phyloP scores from a whole-genome alignment of 2,888 invertebrate species.

The Melanostoma scalare region DNA sequence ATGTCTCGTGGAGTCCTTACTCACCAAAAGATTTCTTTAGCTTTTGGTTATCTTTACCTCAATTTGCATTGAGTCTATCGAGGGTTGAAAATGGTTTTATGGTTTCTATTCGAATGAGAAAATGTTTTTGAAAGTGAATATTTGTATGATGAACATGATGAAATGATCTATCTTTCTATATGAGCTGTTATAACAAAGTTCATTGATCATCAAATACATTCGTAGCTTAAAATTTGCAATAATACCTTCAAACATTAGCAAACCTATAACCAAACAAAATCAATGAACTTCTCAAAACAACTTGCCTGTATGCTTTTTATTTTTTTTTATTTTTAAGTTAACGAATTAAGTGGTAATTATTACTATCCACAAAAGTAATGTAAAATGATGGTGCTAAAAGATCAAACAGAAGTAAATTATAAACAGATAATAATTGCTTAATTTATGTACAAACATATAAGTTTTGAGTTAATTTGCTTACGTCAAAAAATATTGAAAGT shows the following conservation, averaged over 20 bases:
- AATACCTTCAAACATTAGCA: conserved; percentile 1
- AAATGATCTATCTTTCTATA: conserved; percentile 14
- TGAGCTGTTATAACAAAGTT: conserved; percentile 2
- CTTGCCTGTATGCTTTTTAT: not conserved
- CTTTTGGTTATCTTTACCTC: too few species aligned
- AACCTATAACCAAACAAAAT: conserved; percentile 1
- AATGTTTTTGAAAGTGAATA: too few species aligned
- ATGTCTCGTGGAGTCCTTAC: too few species aligned
- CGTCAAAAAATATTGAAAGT: not conserved
- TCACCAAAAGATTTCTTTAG: too few species aligned
- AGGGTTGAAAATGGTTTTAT: too few species aligned
- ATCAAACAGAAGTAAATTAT: conserved; percentile 28
- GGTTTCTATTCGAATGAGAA: too few species aligned
- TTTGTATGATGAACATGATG: too few species aligned
- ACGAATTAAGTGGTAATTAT: conserved; percentile 8
- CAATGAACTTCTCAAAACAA: conserved; percentile 12
- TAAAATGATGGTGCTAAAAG: conserved; percentile 63
- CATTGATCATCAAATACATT: not conserved
- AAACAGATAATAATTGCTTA: conserved; percentile 9
- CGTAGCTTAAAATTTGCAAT: conserved; percentile 4
- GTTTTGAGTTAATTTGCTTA: conserved; percentile 4
- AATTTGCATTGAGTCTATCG: too few species aligned
- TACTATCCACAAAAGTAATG: conserved; percentile 35
- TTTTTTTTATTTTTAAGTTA: conserved; percentile 14
- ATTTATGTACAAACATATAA: conserved; percentile 16